Conservation (phyloP, 2,888 invertebrate species). For the Hydrotaea cyrtoneurina region DNA sequence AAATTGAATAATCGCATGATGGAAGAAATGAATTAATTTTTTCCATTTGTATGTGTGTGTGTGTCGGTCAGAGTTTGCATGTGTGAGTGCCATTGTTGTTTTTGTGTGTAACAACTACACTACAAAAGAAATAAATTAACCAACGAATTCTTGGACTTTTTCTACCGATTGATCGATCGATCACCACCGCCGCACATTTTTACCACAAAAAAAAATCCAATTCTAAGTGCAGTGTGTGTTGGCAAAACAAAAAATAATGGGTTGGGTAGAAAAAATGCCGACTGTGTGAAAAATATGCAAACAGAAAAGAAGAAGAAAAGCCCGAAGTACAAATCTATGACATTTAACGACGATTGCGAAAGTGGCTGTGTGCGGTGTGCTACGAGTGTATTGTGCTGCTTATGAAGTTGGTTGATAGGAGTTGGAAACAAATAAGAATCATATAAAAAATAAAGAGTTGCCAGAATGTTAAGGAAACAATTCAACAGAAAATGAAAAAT, state of each 20-base stretch:
- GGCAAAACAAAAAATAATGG: slow-evolving; percentile 49
- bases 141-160: slow-evolving; percentile 37
- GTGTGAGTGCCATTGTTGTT: slow-evolving; percentile 10
- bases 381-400: neutral
- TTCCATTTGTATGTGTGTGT: slow-evolving; percentile 4
- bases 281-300: slow-evolving; percentile 38
- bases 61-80: neutral
- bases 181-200: neutral
- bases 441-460: slow-evolving; percentile 43
- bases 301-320: slow-evolving; percentile 41
- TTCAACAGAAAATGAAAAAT: neutral
- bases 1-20: neutral
- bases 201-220: neutral
- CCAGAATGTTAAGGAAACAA: slow-evolving; percentile 12
- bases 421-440: slow-evolving; percentile 48
- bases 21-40: slow-evolving; percentile 2
- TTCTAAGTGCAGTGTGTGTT: neutral
- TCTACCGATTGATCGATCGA: too few relatives aligned
- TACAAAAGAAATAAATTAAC: slow-evolving; percentile 7
- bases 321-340: slow-evolving; percentile 59
- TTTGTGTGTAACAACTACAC: slow-evolving; percentile 1
- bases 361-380: neutral
- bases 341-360: slow-evolving; percentile 60
- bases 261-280: slow-evolving; percentile 61
- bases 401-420: slow-evolving; percentile 46